Conservation (phyloP, 2,888 invertebrate species). For the Branchellion lobata region DNA sequence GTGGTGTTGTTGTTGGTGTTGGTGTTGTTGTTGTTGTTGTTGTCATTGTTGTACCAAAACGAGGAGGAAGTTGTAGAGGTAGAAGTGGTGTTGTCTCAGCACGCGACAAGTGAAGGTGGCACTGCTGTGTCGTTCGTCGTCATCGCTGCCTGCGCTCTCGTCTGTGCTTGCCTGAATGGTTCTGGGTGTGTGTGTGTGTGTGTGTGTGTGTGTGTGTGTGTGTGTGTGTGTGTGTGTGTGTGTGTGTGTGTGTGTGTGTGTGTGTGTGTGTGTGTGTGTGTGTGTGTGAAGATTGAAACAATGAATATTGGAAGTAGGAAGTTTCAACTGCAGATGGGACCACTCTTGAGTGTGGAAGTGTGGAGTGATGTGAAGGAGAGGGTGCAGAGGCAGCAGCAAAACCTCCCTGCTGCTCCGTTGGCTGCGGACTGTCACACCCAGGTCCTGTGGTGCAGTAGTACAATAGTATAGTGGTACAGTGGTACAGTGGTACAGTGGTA, state of each 20-base stretch:
- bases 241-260: constrained; percentile 21
- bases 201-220: constrained; percentile 17
- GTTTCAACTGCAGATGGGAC: background rate
- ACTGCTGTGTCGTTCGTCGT: background rate
- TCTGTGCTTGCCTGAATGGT: background rate
- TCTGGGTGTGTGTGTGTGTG: constrained; percentile 13
- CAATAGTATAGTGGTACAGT: no score
- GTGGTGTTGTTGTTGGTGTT: background rate
- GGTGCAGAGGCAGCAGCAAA: no score
- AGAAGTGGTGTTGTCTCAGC: background rate
- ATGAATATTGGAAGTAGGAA: background rate
- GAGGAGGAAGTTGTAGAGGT: constrained; percentile 14
- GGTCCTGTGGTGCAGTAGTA: no score
- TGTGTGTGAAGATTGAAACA: background rate
- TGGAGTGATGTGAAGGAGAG: no score
- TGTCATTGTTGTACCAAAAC: background rate
- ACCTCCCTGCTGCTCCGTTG: no score
- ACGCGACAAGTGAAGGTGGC: background rate
- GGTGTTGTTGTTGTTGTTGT: no score
- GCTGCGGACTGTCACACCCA: no score
- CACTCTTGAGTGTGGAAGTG: no score
- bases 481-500: no score
- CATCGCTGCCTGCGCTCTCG: background rate
- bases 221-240: constrained; percentile 8
- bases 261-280: constrained; percentile 25